phyloP scores from a whole-genome alignment of 2,888 invertebrate genomes.

The Pecten maximus region DNA sequence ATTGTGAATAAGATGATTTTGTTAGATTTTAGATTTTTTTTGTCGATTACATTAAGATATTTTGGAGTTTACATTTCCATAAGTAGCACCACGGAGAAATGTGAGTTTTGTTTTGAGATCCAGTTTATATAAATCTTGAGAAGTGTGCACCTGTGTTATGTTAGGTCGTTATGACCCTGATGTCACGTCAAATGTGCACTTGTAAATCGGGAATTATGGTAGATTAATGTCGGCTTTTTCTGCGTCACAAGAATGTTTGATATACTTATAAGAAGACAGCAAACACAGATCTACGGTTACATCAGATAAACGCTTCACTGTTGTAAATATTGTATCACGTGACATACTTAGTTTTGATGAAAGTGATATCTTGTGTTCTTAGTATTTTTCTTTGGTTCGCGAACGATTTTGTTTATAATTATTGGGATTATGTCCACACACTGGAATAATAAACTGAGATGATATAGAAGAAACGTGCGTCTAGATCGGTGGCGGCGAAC shows the following conservation, averaged over 20 bases:
- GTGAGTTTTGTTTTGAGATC: constrained; percentile 13
- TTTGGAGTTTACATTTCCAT: neutral
- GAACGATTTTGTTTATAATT: constrained; percentile 20
- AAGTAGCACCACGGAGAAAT: neutral
- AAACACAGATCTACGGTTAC: constrained; percentile 29
- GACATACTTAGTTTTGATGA: constrained; percentile 31
- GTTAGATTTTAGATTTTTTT: neutral
- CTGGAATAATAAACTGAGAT: neutral
- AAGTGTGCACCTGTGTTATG: constrained; percentile 28
- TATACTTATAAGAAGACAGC: constrained; percentile 33
- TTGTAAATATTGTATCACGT: constrained; percentile 35
- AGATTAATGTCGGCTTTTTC: constrained; percentile 25
- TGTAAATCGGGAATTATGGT: constrained; percentile 19
- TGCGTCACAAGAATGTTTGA: constrained; percentile 35
- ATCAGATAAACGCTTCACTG: constrained; percentile 11
- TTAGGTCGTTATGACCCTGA: neutral
- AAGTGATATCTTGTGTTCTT: constrained; percentile 15
- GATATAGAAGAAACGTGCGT: neutral
- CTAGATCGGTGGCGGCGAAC: constrained; percentile 3
- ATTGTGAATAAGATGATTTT: neutral
- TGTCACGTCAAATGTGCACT: constrained; percentile 20
- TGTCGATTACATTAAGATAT: neutral
- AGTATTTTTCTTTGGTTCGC: constrained; percentile 25
- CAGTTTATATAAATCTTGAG: constrained; percentile 25
- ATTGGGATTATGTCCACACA: constrained; percentile 27